These are phyloP conservation scores for Bos indicus DNA, from an alignment of 2,113 vertebrate species.

Conservation along the genomic window DNA sequence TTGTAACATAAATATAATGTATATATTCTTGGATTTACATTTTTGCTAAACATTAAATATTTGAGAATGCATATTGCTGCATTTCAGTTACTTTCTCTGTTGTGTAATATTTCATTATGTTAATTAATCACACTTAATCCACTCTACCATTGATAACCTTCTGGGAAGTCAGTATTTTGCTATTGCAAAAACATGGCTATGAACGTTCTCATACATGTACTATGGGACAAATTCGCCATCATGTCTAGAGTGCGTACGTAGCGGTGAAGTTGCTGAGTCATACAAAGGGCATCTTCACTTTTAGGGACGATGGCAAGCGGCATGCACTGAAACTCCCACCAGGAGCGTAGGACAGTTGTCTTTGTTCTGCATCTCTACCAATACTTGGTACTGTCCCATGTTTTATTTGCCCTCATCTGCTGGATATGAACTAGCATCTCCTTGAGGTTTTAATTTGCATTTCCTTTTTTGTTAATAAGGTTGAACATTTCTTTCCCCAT, in stretches of 20 bases:
- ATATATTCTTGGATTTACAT: neutral
- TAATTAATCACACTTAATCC: neutral
- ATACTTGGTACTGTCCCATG: slow-evolving; percentile 20
- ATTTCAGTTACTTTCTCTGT: neutral
- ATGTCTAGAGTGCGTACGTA: neutral
- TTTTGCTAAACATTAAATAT: neutral
- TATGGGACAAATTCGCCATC: neutral
- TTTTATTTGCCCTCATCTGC: slow-evolving; percentile 30
- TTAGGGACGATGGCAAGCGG: neutral
- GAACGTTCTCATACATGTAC: neutral
- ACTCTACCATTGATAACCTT: neutral
- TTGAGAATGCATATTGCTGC: neutral
- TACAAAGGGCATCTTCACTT: neutral
- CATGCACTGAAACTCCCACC: neutral
- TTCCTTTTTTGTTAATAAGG: slow-evolving; percentile 38
- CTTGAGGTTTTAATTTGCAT: slow-evolving; percentile 44
- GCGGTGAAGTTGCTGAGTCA: neutral
- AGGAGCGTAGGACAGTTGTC: neutral
- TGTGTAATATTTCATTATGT: neutral
- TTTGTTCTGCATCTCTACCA: neutral
- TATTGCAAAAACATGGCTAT: neutral
- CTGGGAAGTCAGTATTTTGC: neutral
- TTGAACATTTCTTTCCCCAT: neutral
- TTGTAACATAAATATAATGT: neutral
- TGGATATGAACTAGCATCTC: slow-evolving; percentile 33